Percentiles rank a stretch among this genome's conserved stretches.
Evolutionary conservation across 2,797 vertebrate genomes (phyloP).

Genomic region (Etheostoma nigrum): DNA sequence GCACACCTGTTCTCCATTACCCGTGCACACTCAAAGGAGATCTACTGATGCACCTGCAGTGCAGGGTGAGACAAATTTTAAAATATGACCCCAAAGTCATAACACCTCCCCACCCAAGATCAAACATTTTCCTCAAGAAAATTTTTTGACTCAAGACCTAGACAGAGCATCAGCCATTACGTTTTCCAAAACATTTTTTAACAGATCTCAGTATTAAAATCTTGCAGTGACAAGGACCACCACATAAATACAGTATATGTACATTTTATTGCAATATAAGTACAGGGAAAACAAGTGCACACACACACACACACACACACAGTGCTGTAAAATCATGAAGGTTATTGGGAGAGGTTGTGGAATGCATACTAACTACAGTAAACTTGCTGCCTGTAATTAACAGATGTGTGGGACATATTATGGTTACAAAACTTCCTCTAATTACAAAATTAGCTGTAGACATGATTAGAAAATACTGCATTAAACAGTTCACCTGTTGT

Average conservation of each 20-base stretch:
- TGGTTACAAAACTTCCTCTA: constrained; percentile 32
- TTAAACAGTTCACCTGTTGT: constrained; percentile 47
- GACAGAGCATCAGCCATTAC: too few relatives aligned
- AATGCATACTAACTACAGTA: constrained; percentile 47
- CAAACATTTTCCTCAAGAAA: too few relatives aligned
- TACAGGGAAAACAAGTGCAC: constrained; percentile 25
- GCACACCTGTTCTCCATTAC: too few relatives aligned
- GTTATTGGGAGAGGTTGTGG: constrained; percentile 45
- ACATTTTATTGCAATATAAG: constrained; percentile 40
- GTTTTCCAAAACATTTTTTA: too few relatives aligned
- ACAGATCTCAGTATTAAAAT: too few relatives aligned
- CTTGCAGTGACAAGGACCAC: too few relatives aligned
- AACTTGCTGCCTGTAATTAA: constrained; percentile 31
- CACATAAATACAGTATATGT: background rate
- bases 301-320: constrained; percentile 1
- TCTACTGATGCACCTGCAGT: too few relatives aligned
- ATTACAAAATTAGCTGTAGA: constrained; percentile 46
- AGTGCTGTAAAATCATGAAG: constrained; percentile 25
- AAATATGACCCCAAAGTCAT: too few relatives aligned
- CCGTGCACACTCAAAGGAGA: too few relatives aligned
- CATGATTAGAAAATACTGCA: constrained; percentile 49
- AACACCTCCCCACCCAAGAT: too few relatives aligned
- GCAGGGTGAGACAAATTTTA: too few relatives aligned
- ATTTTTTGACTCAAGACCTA: too few relatives aligned
- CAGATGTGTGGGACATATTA: constrained; percentile 47